Evolutionary conservation across 2,113 vertebrate species (phyloP).

Genomic region (Periophthalmodon schlosseri): DNA sequence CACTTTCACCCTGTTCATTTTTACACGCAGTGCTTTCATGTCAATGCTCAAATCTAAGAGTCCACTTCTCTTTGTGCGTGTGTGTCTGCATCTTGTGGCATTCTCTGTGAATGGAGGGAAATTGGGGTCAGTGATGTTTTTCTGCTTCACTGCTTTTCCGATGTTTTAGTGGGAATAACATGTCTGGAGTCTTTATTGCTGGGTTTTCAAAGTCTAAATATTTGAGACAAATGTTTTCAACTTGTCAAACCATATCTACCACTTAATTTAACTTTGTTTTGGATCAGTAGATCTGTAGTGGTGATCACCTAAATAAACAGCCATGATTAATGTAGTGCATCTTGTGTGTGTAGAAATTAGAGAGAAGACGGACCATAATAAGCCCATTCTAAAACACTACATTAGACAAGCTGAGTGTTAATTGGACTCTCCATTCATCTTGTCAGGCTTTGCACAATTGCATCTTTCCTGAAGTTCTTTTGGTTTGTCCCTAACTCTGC

Average conservation of each 20-base stretch:
- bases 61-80: background rate
- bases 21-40: conserved; percentile 20
- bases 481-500: conserved; percentile 9
- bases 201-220: background rate
- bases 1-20: conserved; percentile 30
- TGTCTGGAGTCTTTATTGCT: background rate
- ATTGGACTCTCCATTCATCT: background rate
- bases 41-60: background rate
- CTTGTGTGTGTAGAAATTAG: background rate
- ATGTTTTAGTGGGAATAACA: background rate
- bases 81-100: background rate
- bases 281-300: background rate
- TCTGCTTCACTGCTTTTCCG: background rate
- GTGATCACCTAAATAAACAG: background rate
- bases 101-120: background rate
- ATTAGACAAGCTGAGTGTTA: background rate
- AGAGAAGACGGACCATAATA: background rate
- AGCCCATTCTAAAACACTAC: background rate
- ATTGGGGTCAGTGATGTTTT: background rate
- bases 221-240: background rate
- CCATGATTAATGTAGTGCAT: background rate
- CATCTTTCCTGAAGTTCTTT: conserved; percentile 6
- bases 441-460: background rate
- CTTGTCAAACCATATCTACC: background rate
- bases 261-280: background rate